Base-by-base conservation (phyloP, 2,797 vertebrate genomes). In the Knipowitschia caucasica region DNA sequence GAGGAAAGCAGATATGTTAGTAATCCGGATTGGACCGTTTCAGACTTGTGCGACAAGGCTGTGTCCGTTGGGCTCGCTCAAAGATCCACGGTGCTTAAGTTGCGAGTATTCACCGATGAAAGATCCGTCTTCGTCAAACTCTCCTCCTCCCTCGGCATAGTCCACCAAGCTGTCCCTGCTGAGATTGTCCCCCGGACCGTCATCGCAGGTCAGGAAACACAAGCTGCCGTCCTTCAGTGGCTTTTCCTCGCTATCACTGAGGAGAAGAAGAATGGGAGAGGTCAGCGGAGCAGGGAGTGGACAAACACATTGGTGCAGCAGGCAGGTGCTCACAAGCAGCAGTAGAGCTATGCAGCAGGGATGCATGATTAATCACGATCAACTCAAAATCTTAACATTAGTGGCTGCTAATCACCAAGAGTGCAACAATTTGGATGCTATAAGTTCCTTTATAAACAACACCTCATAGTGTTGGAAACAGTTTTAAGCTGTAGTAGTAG, bases 41-140 rank as follows among this genome's bases (percentile, higher is more conserved):
- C 26, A 61, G 6, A 60, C 58, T 6, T 43, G 40, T 4, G 53
- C 75, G 23, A 75, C 64, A 17, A 52, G 34, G 46, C 15, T 23
- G 17, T 70, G 68, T 78, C 81, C 69, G 4, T 62, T 81, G 56
- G 69, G 56, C 47, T 73, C 77, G 11, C 65, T 91, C 15, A 85
- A 83, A 11, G 93, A 91, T 47, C 85, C 84, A 71, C 86, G 74
- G 50, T 86, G 91, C 69, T 81, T 92, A 52, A 65, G 76, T 58
- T 66, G 88, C 1, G 86, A 83, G 38, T 98, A 98, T 76, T 94
- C 93, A 1, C 96, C 96, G 35, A 98, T 98, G 72, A 98, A 98
- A 2, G 96, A 98, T 24, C 96, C 96, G 1, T 98, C 96, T 86
- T 98, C 96, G 8, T 87, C 88, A 84, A 97, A 98, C 63, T 94